Evolutionary conservation across 2,113 vertebrate species (phyloP).

Genomic region (Cyprichromis sp.): DNA sequence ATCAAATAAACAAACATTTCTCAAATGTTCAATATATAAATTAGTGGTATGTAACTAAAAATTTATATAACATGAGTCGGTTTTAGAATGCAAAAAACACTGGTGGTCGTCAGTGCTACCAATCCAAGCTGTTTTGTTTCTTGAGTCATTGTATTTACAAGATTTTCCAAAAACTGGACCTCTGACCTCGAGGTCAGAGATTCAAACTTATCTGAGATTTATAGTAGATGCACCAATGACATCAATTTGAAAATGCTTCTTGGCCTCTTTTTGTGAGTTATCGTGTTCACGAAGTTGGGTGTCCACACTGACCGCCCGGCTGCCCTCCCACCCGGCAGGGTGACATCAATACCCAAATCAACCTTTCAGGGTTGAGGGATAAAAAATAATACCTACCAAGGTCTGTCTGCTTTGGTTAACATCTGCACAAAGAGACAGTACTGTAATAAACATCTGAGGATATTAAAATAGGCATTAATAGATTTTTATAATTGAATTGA

Average conservation of each 20-base stretch:
- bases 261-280: not conserved
- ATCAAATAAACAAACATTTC: not conserved
- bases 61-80: not conserved
- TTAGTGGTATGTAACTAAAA: not conserved
- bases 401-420: not conserved
- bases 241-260: not conserved
- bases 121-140: not conserved
- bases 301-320: not conserved
- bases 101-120: not conserved
- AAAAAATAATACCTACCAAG: not conserved
- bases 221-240: not conserved
- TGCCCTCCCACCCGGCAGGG: accelerated
- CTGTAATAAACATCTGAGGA: not conserved
- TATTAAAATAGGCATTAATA: not conserved
- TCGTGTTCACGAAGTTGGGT: not conserved
- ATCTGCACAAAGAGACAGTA: not conserved
- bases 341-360: not conserved
- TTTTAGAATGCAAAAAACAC: not conserved
- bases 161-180: not conserved
- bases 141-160: not conserved
- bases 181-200: not conserved
- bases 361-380: not conserved
- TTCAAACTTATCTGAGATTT: not conserved
- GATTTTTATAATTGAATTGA: not conserved
- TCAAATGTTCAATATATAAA: not conserved